Conservation (phyloP, 37 sponge, comb jelly and placozoan species). For the Ephydatia muelleri region DNA sequence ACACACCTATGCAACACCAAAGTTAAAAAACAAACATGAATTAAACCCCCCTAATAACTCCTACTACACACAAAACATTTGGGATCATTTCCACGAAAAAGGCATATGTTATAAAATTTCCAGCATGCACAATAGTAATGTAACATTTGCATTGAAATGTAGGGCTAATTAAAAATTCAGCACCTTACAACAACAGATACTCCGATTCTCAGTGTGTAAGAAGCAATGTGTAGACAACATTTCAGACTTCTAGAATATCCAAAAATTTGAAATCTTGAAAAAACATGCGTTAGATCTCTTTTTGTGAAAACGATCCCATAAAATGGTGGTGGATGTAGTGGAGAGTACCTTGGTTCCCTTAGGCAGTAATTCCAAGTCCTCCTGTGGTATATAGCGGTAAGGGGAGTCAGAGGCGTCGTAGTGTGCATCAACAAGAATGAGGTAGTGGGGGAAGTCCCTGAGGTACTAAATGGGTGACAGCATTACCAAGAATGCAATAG, state of each 20-base stretch:
- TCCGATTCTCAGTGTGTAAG: neutral
- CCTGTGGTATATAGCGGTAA: constrained; percentile 47
- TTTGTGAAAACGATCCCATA: too few relatives aligned
- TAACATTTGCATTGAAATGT: too few relatives aligned
- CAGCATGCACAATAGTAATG: too few relatives aligned
- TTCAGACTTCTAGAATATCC: too few relatives aligned
- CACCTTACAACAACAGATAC: neutral
- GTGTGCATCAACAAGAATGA: constrained; percentile 43
- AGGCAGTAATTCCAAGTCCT: constrained; percentile 21
- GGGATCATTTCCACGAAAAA: too few relatives aligned
- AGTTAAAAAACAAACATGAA: neutral
- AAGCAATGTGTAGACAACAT: too few relatives aligned
- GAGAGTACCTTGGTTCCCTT: neutral
- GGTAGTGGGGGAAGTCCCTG: constrained; percentile 30
- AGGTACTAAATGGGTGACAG: constrained; percentile 29
- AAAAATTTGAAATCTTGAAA: too few relatives aligned
- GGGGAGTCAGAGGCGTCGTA: constrained; percentile 41
- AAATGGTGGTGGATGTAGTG: neutral
- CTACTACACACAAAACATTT: too few relatives aligned
- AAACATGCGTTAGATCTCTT: too few relatives aligned
- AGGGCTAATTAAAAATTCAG: too few relatives aligned
- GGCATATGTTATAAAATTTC: too few relatives aligned
- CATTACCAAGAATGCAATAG: neutral
- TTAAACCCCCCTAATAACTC: neutral
- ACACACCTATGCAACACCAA: neutral